These are phyloP conservation scores for Apus apus DNA, from an alignment of 2,113 vertebrate genomes.

Conservation along the genomic window DNA sequence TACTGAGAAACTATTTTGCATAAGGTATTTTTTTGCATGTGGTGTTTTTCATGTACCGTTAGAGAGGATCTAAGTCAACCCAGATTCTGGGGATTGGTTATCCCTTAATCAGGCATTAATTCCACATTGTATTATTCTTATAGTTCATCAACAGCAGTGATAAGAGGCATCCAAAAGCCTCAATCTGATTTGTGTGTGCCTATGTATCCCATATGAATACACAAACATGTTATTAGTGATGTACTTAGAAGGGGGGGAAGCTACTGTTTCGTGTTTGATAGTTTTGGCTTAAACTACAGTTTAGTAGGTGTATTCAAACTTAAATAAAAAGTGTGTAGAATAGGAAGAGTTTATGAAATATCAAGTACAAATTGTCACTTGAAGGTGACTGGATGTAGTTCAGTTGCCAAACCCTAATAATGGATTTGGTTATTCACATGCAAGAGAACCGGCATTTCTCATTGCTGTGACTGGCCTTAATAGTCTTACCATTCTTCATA, in stretches of 20 bases:
- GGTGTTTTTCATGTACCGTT: not conserved
- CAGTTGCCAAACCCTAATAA: not conserved
- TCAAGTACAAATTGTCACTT: not conserved
- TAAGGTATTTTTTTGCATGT: not conserved
- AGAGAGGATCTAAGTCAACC: not conserved
- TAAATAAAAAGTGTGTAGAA: not conserved
- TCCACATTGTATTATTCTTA: not conserved
- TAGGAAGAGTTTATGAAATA: not conserved
- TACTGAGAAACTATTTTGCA: not conserved
- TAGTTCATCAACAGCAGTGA: not conserved
- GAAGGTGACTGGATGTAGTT: not conserved
- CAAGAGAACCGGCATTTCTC: not conserved
- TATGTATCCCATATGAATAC: rapidly evolving
- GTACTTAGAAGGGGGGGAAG: rapidly evolving
- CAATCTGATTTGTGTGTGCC: not conserved
- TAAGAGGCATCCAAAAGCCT: not conserved
- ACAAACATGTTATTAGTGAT: not conserved
- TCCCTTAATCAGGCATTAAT: not conserved
- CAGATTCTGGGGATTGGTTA: not conserved
- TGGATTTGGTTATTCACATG: not conserved
- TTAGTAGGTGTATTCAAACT: not conserved
- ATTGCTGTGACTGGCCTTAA: not conserved
- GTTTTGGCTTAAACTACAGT: not conserved
- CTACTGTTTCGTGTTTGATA: not conserved
- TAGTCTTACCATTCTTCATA: not conserved